phyloP scores from a whole-genome alignment of 2,113 vertebrate species.

The Nothocercus julius region DNA sequence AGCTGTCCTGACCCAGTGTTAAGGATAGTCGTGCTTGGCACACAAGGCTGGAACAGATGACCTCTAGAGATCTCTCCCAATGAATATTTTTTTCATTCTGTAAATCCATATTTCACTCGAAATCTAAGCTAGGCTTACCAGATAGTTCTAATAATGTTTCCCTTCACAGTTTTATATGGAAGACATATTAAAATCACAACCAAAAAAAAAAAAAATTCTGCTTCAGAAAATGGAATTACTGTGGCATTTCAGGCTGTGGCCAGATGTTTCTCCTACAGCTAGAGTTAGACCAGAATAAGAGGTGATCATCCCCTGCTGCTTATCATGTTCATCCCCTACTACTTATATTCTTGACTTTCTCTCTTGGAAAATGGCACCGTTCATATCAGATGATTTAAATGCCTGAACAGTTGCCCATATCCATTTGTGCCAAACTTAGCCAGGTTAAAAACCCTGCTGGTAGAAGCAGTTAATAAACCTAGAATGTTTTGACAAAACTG shows the following conservation, averaged over 20 bases:
- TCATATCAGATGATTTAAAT: not conserved
- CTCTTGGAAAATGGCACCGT: not conserved
- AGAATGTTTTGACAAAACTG: not conserved
- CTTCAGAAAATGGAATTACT: not conserved
- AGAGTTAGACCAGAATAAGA: not conserved
- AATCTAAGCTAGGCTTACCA: not conserved
- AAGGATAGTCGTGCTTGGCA: not conserved
- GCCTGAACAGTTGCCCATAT: not conserved
- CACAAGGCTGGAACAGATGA: not conserved
- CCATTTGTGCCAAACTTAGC: not conserved
- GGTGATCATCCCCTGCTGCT: not conserved
- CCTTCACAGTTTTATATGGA: not conserved
- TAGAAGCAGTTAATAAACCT: not conserved
- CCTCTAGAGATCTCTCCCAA: not conserved
- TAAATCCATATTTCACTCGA: not conserved
- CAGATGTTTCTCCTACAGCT: not conserved
- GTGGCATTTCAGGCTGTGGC: not conserved
- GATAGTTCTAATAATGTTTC: not conserved
- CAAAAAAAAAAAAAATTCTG: not conserved
- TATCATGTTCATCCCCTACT: not conserved
- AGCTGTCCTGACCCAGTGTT: not conserved
- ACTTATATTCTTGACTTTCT: not conserved
- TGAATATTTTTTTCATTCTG: not conserved
- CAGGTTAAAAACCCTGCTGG: not conserved
- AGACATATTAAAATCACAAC: not conserved